Conservation (phyloP, 2,888 invertebrate genomes). For the Dicyrtomina minuta region DNA sequence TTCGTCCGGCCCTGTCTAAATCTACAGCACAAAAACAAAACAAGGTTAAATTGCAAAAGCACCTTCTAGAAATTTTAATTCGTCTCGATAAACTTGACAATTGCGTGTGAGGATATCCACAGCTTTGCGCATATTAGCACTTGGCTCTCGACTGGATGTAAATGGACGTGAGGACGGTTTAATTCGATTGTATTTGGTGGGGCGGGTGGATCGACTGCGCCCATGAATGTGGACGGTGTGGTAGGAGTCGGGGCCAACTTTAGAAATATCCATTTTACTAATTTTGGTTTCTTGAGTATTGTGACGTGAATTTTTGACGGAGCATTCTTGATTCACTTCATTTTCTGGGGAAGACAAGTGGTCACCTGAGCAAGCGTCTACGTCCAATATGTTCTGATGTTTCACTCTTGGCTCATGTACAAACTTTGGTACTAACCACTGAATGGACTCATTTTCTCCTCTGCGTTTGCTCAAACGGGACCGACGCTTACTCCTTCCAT, state of each 20-base stretch:
- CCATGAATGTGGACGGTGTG: background rate
- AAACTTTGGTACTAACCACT: conserved; percentile 15
- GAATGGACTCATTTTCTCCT: conserved; percentile 6
- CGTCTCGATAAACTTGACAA: conserved; percentile 15
- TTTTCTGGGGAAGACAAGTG: conserved; percentile 1
- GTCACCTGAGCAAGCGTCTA: background rate
- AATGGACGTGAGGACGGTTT: background rate
- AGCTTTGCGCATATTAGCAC: background rate
- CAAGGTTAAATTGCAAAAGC: background rate
- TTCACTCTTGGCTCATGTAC: background rate
- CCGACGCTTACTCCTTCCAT: background rate
- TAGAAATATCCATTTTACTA: background rate
- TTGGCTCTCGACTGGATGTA: background rate
- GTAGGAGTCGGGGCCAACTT: background rate
- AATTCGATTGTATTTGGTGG: background rate
- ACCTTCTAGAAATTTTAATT: conserved; percentile 21
- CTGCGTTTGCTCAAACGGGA: background rate
- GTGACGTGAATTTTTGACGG: background rate
- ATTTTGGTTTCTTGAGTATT: background rate
- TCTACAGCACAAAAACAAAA: too few species aligned
- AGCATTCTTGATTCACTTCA: background rate
- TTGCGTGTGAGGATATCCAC: background rate
- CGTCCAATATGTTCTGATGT: background rate
- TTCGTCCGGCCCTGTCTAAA: too few species aligned
- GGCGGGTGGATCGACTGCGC: background rate